A percentile compares a stretch with the other conserved stretches of the same genome.
These are phyloP conservation scores for Stichodactyla mertensii DNA, from an alignment of 64 coral and sea anemone genomes.

Conservation along the genomic window DNA sequence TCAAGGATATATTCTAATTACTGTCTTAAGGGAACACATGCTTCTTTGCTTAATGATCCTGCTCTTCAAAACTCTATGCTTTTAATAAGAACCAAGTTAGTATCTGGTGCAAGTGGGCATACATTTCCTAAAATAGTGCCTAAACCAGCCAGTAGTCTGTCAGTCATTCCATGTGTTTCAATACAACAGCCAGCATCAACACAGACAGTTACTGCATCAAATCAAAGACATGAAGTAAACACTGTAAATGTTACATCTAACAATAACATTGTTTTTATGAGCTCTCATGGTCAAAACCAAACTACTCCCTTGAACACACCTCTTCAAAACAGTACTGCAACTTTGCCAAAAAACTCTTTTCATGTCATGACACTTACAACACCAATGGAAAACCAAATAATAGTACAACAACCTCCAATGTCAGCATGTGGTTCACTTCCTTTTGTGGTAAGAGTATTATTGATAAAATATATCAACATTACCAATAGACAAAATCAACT, in stretches of 20 bases:
- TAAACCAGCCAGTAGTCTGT: background rate
- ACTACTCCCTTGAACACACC: conserved; percentile 2
- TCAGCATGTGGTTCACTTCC: background rate
- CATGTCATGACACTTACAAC: conserved; percentile 8
- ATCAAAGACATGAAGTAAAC: background rate
- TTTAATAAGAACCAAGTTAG: background rate
- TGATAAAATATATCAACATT: background rate
- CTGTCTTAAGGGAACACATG: conserved; percentile 55
- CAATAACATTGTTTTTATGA: background rate
- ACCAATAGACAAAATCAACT: too few species aligned
- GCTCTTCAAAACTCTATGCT: conserved; percentile 18
- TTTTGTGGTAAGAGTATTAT: background rate
- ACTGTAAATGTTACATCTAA: background rate
- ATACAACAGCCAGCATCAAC: background rate
- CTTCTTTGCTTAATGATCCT: conserved; percentile 32
- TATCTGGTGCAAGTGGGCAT: background rate
- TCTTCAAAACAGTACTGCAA: background rate
- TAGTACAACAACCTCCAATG: background rate
- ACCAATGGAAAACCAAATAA: background rate
- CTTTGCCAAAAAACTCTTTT: background rate
- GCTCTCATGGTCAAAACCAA: background rate
- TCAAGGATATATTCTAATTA: conserved; percentile 79
- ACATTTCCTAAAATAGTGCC: conserved; percentile 13
- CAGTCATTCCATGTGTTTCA: background rate
- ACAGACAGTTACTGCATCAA: background rate